Conservation (phyloP, 2,888 invertebrate genomes). For the Argynnis bischoffii region DNA sequence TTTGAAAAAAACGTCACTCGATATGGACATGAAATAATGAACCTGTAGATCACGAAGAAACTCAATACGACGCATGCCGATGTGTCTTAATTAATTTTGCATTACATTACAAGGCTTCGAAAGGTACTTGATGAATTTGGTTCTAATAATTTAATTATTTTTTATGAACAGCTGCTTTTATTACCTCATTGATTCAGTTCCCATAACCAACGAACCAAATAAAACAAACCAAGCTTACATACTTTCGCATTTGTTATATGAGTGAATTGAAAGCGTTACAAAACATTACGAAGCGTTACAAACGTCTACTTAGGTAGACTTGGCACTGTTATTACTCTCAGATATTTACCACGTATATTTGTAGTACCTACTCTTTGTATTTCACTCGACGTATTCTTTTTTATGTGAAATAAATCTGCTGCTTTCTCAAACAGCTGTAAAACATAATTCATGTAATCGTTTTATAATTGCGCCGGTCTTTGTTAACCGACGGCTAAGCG, state of each 20-base stretch:
- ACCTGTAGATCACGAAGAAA: slow-evolving; percentile 3
- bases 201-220: not conserved
- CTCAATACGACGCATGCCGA: not conserved
- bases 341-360: not conserved
- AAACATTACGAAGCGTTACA: not conserved
- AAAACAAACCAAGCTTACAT: not conserved
- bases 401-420: slow-evolving; percentile 16
- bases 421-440: slow-evolving; percentile 24
- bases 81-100: slow-evolving; percentile 6
- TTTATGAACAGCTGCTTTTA: no score
- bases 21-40: slow-evolving; percentile 16
- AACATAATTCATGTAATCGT: slow-evolving; percentile 23
- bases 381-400: slow-evolving; percentile 6
- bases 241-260: not conserved
- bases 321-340: slow-evolving; percentile 1
- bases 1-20: slow-evolving; percentile 4
- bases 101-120: not conserved
- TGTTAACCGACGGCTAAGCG: slow-evolving; percentile 17
- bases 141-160: no score
- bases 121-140: no score
- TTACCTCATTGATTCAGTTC: no score
- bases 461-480: slow-evolving; percentile 29
- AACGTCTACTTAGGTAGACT: not conserved
- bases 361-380: not conserved
- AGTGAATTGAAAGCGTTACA: not conserved